These are phyloP conservation scores for Halisarca cf. caerulea DNA, from an alignment of 37 sponge, comb jelly and placozoan genomes.

Conservation along the genomic window DNA sequence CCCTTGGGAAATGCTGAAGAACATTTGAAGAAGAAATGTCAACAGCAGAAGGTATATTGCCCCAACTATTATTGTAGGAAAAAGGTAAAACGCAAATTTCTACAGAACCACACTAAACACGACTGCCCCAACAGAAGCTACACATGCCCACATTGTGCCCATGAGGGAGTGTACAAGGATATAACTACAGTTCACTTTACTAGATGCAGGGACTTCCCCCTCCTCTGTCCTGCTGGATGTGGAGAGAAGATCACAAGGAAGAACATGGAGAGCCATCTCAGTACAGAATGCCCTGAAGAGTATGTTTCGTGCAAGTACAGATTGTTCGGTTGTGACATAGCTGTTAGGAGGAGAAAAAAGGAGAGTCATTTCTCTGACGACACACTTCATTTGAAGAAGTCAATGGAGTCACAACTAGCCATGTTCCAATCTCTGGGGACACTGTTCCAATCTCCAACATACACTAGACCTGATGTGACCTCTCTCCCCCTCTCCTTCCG, in stretches of 20 bases:
- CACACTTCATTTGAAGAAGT: neutral
- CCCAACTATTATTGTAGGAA: slow-evolving; percentile 38
- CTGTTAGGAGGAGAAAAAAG: neutral
- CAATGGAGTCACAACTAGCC: neutral
- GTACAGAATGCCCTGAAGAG: slow-evolving; percentile 22
- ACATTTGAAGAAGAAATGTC: slow-evolving; percentile 25
- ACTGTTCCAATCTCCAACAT: neutral
- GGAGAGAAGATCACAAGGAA: neutral
- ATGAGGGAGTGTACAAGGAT: neutral
- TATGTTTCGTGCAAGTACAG: neutral
- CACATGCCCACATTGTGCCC: slow-evolving; percentile 14
- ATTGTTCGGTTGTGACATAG: neutral
- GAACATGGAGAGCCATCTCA: neutral
- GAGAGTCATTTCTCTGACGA: neutral
- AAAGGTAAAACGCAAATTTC: neutral
- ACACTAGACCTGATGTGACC: neutral
- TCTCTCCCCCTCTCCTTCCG: neutral
- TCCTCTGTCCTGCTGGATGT: neutral
- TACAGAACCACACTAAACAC: slow-evolving; percentile 9
- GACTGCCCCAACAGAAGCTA: slow-evolving; percentile 32
- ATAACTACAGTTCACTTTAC: neutral
- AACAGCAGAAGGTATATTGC: slow-evolving; percentile 26
- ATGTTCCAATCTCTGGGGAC: neutral
- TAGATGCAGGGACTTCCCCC: neutral
- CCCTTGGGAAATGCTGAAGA: slow-evolving; percentile 14